Conservation (phyloP, 1,140 invertebrate genomes). For the Saccostrea echinata region DNA sequence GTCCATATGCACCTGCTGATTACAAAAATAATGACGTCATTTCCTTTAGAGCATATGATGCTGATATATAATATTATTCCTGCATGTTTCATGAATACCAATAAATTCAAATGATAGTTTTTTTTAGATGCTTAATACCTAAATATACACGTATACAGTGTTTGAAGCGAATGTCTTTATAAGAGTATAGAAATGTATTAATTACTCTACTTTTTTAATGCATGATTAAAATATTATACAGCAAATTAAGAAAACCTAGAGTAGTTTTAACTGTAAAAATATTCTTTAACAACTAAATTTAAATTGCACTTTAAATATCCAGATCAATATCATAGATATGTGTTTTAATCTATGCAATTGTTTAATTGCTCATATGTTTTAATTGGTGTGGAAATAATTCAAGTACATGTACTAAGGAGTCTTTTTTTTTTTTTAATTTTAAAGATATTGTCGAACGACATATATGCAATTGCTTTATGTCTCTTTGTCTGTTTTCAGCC, state of each 20-base stretch:
- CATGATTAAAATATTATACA: background rate
- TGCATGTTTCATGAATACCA: background rate
- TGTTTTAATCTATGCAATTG: too few relatives aligned
- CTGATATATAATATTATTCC: background rate
- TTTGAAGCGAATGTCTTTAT: background rate
- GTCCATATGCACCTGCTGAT: background rate
- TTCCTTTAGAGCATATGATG: background rate
- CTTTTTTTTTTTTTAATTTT: too few relatives aligned
- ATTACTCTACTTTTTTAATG: background rate
- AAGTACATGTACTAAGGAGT: too few relatives aligned
- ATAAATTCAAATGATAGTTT: background rate
- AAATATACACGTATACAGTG: too few relatives aligned
- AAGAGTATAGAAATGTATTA: background rate
- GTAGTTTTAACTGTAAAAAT: background rate
- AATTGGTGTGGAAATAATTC: too few relatives aligned
- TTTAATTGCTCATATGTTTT: too few relatives aligned
- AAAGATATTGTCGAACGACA: too few relatives aligned
- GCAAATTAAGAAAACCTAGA: background rate
- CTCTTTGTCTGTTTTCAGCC: constrained; percentile 46
- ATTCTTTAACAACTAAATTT: too few relatives aligned
- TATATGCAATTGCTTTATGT: background rate
- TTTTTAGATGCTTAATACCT: background rate
- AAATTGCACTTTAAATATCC: too few relatives aligned
- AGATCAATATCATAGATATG: too few relatives aligned
- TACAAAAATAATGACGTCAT: background rate